Evolutionary conservation across 2,888 invertebrate species (phyloP), one percentile per base, ranked within the genome.

Genomic region (Pyrgus malvae): DNA sequence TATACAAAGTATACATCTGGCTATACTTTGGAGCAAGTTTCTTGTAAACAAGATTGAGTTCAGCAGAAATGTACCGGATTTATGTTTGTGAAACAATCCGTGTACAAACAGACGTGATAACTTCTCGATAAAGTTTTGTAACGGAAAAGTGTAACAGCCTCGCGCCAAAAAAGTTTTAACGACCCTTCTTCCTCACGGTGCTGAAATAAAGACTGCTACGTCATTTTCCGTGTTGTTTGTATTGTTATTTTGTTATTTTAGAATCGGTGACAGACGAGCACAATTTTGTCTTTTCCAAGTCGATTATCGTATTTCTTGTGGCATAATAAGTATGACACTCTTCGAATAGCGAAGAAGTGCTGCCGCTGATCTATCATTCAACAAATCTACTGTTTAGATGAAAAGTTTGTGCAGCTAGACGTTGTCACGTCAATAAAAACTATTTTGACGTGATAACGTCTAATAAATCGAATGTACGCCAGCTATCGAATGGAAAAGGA

Each of bases 121-220:
- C 69, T 76, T 67, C 63, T 56, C 57, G 61, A 66, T 69, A 70
- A 78, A 74, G 64, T 74, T 72, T 45, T 57, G 57, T 62, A 66
- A 66, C 64, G 68, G 33, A 73, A 77, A 78, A 72, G 66, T 71
- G 67, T 73, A 73, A 72, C 69, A 58, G 61, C 70, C 73, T 78
- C 74, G 45, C 19, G 45, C 61, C 72, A 64, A 68, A 74, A 75
- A 83, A 82, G 74, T 83, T 83, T 78, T 83, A 83, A 83, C 74
- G 80, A 83, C 64, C 64, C 60, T 64, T 68, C 65, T 68, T 63
- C 27, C 27, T 38, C 48, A 11, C 40, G 40, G 21, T 27, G 25
- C 46, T 23, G 25, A 37, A 46, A 40, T 12, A 45, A 16, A 19
- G 46, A 37, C 35, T 38, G 14, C 33, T 21, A 50, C 23, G 23